phyloP scores from a whole-genome alignment of 2,797 vertebrate species.

The Hapalemur alaotrensis region DNA sequence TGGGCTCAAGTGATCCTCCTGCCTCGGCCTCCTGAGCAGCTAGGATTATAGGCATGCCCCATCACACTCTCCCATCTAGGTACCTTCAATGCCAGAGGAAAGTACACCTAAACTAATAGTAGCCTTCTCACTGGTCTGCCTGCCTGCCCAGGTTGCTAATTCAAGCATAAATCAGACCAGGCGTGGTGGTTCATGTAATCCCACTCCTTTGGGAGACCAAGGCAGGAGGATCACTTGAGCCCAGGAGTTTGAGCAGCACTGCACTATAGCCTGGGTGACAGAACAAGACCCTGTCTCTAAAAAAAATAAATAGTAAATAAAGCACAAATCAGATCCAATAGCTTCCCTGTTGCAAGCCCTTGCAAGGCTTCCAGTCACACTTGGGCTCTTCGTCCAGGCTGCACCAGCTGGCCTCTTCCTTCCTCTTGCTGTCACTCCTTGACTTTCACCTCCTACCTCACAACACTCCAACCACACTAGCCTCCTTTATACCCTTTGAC shows the following conservation, averaged over 20 bases:
- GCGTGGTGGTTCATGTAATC: too few relatives aligned
- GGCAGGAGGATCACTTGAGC: too few relatives aligned
- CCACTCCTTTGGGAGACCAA: too few relatives aligned
- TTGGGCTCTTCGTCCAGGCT: too few relatives aligned
- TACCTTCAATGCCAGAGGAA: background rate
- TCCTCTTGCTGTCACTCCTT: background rate
- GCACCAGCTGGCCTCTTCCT: background rate
- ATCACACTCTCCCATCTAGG: background rate
- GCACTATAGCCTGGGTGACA: too few relatives aligned
- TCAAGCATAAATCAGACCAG: too few relatives aligned
- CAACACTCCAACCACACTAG: background rate
- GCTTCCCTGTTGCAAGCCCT: background rate
- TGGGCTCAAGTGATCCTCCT: too few relatives aligned
- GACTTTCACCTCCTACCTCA: background rate
- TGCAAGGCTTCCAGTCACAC: background rate
- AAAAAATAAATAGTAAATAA: background rate
- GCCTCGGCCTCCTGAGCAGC: too few relatives aligned
- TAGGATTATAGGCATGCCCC: too few relatives aligned
- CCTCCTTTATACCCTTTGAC: background rate
- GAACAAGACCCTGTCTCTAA: too few relatives aligned
- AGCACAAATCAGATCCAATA: background rate
- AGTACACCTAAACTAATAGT: fast-evolving
- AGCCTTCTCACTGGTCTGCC: background rate
- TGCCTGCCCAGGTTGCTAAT: background rate
- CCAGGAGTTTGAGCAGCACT: too few relatives aligned